Conservation (phyloP, 1,140 invertebrate species). For the Saccostrea cuccullata region DNA sequence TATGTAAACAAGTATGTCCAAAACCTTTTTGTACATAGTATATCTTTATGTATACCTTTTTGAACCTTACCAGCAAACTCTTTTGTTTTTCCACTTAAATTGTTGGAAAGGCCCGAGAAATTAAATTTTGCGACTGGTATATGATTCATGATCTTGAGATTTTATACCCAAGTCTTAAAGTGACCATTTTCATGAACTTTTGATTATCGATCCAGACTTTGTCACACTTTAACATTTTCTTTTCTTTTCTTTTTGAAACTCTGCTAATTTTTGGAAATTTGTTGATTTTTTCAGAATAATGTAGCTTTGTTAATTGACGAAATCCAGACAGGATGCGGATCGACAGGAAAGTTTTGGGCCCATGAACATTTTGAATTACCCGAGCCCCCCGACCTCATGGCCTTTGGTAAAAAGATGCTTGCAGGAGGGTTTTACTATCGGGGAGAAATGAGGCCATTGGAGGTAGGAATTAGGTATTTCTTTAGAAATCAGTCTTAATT, state of each 20-base stretch:
- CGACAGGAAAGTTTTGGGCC: conserved; percentile 98
- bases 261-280: no score
- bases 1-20: conserved; percentile 85
- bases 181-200: no score
- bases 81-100: no score
- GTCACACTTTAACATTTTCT: no score
- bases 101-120: no score
- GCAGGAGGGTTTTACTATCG: conserved; percentile 95
- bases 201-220: no score
- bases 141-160: no score
- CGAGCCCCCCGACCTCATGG: conserved; percentile 93
- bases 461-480: conserved; percentile 67
- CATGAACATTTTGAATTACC: conserved; percentile 95
- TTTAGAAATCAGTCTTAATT: not conserved
- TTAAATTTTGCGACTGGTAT: no score
- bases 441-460: conserved; percentile 85
- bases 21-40: not conserved
- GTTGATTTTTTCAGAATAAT: conserved; percentile 63
- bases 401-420: conserved; percentile 99
- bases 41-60: no score
- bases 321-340: conserved; percentile 98
- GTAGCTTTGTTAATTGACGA: conserved; percentile 92
- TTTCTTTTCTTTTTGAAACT: no score
- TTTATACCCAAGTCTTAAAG: no score
- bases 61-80: no score